Conservation (phyloP, 2,113 vertebrate species). For the Hiodon tergisus region DNA sequence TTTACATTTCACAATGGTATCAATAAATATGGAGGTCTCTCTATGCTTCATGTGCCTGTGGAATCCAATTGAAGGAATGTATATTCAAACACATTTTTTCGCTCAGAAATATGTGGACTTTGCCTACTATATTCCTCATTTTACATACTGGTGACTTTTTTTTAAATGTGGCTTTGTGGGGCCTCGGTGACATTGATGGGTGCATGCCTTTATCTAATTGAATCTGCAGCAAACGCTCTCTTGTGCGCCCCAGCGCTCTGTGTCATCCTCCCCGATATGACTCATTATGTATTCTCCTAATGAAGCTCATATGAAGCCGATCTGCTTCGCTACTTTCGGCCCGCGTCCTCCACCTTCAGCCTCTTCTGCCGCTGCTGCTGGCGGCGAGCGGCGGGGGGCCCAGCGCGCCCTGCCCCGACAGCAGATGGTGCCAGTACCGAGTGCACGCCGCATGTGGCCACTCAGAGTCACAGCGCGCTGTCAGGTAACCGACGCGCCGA, state of each 20-base stretch:
- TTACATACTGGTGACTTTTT: neutral
- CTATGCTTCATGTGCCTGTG: too few relatives aligned
- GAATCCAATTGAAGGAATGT: too few relatives aligned
- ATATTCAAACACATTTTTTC: too few relatives aligned
- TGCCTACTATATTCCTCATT: too few relatives aligned
- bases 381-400: neutral
- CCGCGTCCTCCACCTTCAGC: conserved; percentile 10
- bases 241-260: neutral
- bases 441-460: neutral
- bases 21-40: too few relatives aligned
- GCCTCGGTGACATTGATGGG: neutral
- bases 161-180: neutral
- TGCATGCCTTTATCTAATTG: neutral
- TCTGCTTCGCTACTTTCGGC: neutral
- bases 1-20: too few relatives aligned
- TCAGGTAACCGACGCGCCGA: too few relatives aligned
- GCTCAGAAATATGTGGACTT: too few relatives aligned
- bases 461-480: too few relatives aligned
- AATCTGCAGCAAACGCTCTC: neutral
- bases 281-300: neutral
- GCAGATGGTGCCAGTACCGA: conserved; percentile 31
- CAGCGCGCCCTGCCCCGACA: neutral
- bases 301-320: neutral
- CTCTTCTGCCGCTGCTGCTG: conserved; percentile 7
- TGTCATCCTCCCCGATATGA: neutral